Evolutionary conservation across 2,888 invertebrate species (phyloP), one percentile per base, ranked within the genome.

Genomic region (Drosophila paracracens): DNA sequence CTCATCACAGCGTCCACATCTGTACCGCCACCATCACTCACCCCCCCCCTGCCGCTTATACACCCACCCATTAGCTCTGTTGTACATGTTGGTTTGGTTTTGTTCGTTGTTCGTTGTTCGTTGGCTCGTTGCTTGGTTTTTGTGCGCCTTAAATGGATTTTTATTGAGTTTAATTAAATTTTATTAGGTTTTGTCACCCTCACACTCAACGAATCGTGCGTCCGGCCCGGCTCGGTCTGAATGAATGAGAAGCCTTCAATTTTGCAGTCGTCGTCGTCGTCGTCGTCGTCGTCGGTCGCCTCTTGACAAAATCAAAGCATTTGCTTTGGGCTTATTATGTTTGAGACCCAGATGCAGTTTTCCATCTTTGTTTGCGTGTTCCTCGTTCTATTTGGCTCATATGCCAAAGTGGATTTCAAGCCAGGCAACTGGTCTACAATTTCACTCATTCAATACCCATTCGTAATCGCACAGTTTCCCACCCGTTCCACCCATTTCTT

Each of bases 121-220:
- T 48, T 60, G 46, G 51, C 31, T 50, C 64, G 63, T 51, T 51
- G 50, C 27, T 65, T 63, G 64, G 64, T 63, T 70, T 85, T 74
- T 83, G 76, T 75, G 74, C 65, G 79, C 81, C 89, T 88, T 92
- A 91, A 91, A 91, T 92, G 91, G 88, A 88, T 88, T 92, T 92
- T 93, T 91, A 93, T 93, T 93, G 92, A 91, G 92, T 92, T 93
- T 92, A 92, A 93, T 93, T 93, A 93, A 92, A 88, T 92, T 93
- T 93, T 91, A 93, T 93, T 93, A 92, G 90, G 91, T 91, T 92
- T 92, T 92, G 92, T 92, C 92, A 92, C 91, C 91, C 92, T 83
- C 83, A 74, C 63, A 70, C 66, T 66, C 53, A 46, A 59, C 46
- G 58, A 64, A 57, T 53, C 63, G 65, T 72, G 70, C 88, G 84